phyloP scores from a whole-genome alignment of 2,797 vertebrate genomes.

The Muraenolepis orangiensis region DNA sequence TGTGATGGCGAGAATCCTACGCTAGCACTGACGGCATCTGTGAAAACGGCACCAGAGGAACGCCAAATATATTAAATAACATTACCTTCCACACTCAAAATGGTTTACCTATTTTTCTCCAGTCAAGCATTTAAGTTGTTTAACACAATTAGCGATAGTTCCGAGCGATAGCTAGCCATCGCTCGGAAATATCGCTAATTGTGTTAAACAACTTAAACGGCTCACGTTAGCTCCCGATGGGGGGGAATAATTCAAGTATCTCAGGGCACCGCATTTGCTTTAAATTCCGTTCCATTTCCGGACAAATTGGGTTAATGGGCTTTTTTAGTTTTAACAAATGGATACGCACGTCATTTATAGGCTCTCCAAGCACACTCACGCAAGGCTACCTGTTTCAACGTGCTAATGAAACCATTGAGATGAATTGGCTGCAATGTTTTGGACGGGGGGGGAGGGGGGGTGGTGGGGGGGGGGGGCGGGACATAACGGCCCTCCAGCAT shows the following conservation, averaged over 20 bases:
- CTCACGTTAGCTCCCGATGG: not conserved
- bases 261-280: not conserved
- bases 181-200: no score
- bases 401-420: not conserved
- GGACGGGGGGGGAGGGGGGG: no score
- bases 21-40: constrained; percentile 34
- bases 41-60: constrained; percentile 47
- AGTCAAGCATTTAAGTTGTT: not conserved
- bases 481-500: not conserved
- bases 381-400: not conserved
- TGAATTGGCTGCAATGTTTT: not conserved
- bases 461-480: no score
- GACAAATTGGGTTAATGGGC: not conserved
- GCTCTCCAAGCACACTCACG: not conserved
- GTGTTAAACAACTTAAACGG: no score
- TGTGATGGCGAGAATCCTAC: constrained; percentile 61
- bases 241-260: not conserved
- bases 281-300: not conserved
- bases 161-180: not conserved
- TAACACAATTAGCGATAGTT: constrained; percentile 1
- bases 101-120: not conserved
- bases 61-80: constrained; percentile 14
- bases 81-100: not conserved
- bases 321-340: not conserved
- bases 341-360: not conserved